A percentile compares a stretch with the other conserved stretches of the same genome.
These are phyloP conservation scores for Corythornis madagascariensis DNA, from an alignment of 2,113 vertebrate species.

Conservation along the genomic window DNA sequence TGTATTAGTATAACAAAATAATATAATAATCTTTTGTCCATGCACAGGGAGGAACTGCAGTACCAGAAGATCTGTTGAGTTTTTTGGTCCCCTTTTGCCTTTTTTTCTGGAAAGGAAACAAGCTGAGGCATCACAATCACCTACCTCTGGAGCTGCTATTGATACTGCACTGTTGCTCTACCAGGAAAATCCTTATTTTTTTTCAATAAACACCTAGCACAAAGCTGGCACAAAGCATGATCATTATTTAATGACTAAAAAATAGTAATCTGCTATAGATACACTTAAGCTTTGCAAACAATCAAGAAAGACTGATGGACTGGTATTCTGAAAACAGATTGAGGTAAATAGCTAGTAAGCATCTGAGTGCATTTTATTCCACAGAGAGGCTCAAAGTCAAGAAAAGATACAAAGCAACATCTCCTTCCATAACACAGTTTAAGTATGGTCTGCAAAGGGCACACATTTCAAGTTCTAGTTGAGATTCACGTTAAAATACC, in stretches of 20 bases:
- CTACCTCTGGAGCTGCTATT: constrained; percentile 8
- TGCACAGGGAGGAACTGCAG: background rate
- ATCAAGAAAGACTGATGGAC: background rate
- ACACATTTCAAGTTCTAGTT: constrained; percentile 9
- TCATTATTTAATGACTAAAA: constrained; percentile 52
- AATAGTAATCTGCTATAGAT: constrained; percentile 6
- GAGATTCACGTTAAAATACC: constrained; percentile 5
- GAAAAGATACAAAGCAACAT: background rate
- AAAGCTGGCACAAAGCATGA: constrained; percentile 5
- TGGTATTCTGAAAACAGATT: background rate
- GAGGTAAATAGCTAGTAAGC: constrained; percentile 25
- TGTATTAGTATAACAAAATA: background rate
- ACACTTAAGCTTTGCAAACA: background rate
- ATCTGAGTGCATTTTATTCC: constrained; percentile 18
- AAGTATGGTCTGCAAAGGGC: constrained; percentile 25
- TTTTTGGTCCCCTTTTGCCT: background rate
- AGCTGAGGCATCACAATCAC: constrained; percentile 4
- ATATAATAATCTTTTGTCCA: background rate
- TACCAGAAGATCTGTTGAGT: background rate
- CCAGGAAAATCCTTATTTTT: constrained; percentile 42
- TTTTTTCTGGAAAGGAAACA: constrained; percentile 22
- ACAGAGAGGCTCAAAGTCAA: background rate
- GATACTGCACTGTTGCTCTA: constrained; percentile 4
- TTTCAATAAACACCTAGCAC: constrained; percentile 21
- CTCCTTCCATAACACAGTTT: background rate